Percentiles rank a stretch among this genome's conserved stretches.
Conservation (phyloP, 2,888 invertebrate genomes). For the Aradus depressus region DNA sequence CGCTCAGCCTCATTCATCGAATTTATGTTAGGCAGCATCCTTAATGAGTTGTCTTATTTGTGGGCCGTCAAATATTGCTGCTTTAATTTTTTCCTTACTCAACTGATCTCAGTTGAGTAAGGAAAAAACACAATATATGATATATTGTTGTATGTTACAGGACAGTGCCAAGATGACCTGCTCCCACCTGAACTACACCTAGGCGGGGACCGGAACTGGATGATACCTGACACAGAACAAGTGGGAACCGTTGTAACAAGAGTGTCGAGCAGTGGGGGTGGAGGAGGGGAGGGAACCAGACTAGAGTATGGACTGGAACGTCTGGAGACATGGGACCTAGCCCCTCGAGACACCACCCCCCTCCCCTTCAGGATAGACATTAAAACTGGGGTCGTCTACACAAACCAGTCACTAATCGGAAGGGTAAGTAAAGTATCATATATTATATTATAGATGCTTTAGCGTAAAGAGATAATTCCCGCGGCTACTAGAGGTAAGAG, state of each 20-base stretch:
- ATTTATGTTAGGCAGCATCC: no score
- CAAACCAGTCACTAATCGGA: conserved; percentile 65
- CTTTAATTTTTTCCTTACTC: no score
- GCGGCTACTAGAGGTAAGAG: no score
- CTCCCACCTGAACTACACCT: conserved; percentile 23
- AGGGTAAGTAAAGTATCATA: conserved; percentile 47
- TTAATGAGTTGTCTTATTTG: no score
- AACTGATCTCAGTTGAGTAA: no score
- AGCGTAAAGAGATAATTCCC: no score
- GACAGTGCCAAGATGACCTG: no score
- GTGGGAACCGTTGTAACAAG: conserved; percentile 61
- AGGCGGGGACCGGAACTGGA: conserved; percentile 46
- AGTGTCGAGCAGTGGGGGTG: conserved; percentile 42
- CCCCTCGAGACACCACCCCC: conserved; percentile 36
- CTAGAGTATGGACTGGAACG: conserved; percentile 60
- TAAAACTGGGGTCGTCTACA: conserved; percentile 60
- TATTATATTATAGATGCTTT: no score
- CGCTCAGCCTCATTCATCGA: no score
- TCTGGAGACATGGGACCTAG: conserved; percentile 32
- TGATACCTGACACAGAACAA: conserved; percentile 55
- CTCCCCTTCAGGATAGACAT: conserved; percentile 68
- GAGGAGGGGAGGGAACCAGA: conserved; percentile 50
- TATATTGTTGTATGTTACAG: no score
- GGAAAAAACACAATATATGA: no score
- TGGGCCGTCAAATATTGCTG: no score